A percentile compares a stretch with the other conserved stretches of the same genome.
Evolutionary conservation across 2,888 invertebrate species (phyloP).

Genomic region (Urechis unicinctus): DNA sequence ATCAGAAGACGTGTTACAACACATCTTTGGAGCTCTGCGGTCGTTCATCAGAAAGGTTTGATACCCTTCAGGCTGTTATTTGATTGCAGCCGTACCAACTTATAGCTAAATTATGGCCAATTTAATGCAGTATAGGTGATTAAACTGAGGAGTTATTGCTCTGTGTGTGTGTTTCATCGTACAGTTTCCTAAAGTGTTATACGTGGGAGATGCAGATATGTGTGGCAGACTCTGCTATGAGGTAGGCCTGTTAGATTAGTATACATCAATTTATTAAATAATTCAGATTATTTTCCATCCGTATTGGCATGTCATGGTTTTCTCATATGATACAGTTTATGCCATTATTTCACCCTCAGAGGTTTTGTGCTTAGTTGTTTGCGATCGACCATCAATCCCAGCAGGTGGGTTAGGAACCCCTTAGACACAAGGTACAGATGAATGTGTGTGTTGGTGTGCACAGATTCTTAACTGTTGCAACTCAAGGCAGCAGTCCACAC

Average conservation of each 20-base stretch:
- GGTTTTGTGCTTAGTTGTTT: too few relatives aligned
- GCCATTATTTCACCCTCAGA: too few relatives aligned
- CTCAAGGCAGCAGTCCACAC: constrained; percentile 73
- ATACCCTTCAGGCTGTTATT: not conserved
- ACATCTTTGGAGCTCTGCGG: constrained; percentile 84
- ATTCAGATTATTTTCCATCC: not conserved
- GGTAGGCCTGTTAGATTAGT: constrained; percentile 23
- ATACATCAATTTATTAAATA: not conserved
- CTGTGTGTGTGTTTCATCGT: too few relatives aligned
- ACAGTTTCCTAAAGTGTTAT: constrained; percentile 44
- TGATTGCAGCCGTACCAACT: not conserved
- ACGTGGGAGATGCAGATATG: constrained; percentile 42
- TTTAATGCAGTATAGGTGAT: too few relatives aligned
- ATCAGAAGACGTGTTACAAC: constrained; percentile 81
- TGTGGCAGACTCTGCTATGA: constrained; percentile 48
- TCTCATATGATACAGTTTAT: too few relatives aligned
- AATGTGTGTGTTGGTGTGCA: constrained; percentile 6
- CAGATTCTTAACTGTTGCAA: constrained; percentile 70
- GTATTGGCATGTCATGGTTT: too few relatives aligned
- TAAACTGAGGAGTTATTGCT: too few relatives aligned
- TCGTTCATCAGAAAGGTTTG: constrained; percentile 68
- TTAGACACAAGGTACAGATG: too few relatives aligned
- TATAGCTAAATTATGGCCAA: too few relatives aligned
- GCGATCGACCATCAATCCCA: too few relatives aligned
- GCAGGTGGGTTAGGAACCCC: too few relatives aligned